Evolutionary conservation across 2,113 vertebrate species (phyloP), one percentile per base, ranked within the genome.

Genomic region (Tachysurus fulvidraco): DNA sequence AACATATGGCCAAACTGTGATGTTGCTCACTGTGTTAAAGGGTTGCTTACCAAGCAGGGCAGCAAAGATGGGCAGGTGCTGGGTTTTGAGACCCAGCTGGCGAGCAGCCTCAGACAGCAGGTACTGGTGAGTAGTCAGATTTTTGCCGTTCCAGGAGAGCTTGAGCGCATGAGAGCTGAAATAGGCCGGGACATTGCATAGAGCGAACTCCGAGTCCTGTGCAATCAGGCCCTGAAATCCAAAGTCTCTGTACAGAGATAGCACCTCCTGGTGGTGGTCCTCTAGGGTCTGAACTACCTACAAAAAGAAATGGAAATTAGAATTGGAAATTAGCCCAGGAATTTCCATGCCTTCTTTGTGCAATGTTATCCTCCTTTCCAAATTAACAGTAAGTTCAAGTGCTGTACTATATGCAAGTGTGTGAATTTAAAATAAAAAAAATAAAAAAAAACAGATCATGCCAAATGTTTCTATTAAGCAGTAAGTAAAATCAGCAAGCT

Each of bases 141-240:
- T 98, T 90, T 98, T 98, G 89, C 97, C 97, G 30, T 98, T 98
- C 96, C 97, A 98, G 93, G 96, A 97, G 87, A 98, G 95, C 91
- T 97, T 98, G 91, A 98, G 96, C 7, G 97, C 96, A 54, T 97
- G 97, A 5, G 97, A 97, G 77, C 97, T 97, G 91, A 97, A 97
- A 92, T 98, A 98, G 90, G 95, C 96, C 8, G 97, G 96, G 77
- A 97, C 96, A 87, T 97, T 97, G 94, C 96, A 97, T 91, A 98
- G 95, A 4, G 97, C 96, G 64, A 97, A 98, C 93, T 98, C 97
- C 0, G 97, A 97, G 89, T 98, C 97, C 89, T 97, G 97, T 91
- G 97, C 97, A 25, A 98, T 97, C 86, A 98, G 95, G 83, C 97
- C 97, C n/a, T 96, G 95, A 84, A 97, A 98, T 86, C 96, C 97